Conservation (phyloP, 1,140 invertebrate species). For the Orius insidiosus region DNA sequence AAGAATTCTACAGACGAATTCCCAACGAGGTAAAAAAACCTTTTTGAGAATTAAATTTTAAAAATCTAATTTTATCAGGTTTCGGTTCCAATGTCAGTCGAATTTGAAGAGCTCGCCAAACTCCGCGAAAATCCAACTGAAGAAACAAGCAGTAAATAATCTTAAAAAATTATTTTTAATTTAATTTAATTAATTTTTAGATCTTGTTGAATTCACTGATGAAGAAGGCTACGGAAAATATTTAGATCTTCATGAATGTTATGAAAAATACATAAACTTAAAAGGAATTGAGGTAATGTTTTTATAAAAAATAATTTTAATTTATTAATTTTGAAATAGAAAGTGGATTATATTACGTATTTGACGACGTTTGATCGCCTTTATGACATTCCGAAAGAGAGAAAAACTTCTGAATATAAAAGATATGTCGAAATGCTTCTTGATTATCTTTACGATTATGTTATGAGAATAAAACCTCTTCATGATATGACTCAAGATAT, state of each 20-base stretch:
- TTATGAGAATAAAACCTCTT: slow-evolving; percentile 76
- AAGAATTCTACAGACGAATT: slow-evolving; percentile 91
- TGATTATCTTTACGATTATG: slow-evolving; percentile 77
- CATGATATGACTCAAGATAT: slow-evolving; percentile 68
- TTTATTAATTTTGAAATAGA: slow-evolving; percentile 31
- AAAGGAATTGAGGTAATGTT: slow-evolving; percentile 80
- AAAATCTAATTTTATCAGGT: slow-evolving; percentile 33
- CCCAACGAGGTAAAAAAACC: slow-evolving; percentile 62
- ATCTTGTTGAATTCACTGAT: slow-evolving; percentile 94
- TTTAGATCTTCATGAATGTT: slow-evolving; percentile 94
- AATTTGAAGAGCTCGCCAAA: slow-evolving; percentile 90
- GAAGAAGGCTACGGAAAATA: slow-evolving; percentile 99
- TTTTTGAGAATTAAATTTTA: background rate
- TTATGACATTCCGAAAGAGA: slow-evolving; percentile 87
- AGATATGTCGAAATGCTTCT: slow-evolving; percentile 64
- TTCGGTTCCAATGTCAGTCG: slow-evolving; percentile 86
- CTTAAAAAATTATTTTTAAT: slow-evolving; percentile 1
- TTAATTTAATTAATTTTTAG: slow-evolving; percentile 27
- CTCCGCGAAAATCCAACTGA: slow-evolving; percentile 72
- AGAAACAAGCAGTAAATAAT: slow-evolving; percentile 39
- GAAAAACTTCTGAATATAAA: slow-evolving; percentile 81
- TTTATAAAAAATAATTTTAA: no score
- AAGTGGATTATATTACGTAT: slow-evolving; percentile 93
- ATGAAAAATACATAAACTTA: slow-evolving; percentile 89
- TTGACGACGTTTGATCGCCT: slow-evolving; percentile 87